A percentile compares a stretch with the other conserved stretches of the same genome.
These are phyloP conservation scores for Oryzaephilus surinamensis DNA, from an alignment of 1,140 invertebrate genomes.

Conservation along the genomic window DNA sequence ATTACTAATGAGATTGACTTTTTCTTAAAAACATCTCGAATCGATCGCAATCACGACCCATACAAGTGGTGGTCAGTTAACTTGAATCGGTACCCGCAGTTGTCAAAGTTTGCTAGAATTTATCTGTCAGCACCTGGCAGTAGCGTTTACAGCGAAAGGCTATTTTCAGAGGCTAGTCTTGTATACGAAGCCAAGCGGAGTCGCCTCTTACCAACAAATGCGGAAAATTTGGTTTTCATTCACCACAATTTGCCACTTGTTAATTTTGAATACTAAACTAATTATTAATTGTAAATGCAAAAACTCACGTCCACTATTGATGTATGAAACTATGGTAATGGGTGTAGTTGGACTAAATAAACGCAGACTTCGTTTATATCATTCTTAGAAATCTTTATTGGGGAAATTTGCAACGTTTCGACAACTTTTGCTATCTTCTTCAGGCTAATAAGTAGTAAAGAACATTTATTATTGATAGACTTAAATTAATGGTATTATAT, in stretches of 20 bases:
- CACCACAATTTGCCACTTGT: constrained; percentile 27
- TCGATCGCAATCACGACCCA: constrained; percentile 18
- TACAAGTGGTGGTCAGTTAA: constrained; percentile 23
- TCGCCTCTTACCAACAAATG: constrained; percentile 18
- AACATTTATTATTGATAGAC: no score
- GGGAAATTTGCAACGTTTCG: no score
- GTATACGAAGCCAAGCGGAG: constrained; percentile 25
- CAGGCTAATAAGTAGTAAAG: no score
- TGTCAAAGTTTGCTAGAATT: constrained; percentile 9
- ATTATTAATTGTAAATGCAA: no score
- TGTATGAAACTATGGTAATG: no score
- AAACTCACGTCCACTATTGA: no score
- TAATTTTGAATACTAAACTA: constrained; percentile 13
- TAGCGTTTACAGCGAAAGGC: constrained; percentile 25
- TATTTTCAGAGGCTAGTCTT: constrained; percentile 23
- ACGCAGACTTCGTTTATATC: no score
- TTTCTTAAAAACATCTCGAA: constrained; percentile 12
- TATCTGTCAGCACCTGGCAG: constrained; percentile 24
- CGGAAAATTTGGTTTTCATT: constrained; percentile 25
- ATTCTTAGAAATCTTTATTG: no score
- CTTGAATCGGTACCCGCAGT: constrained; percentile 19
- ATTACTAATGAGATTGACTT: constrained; percentile 24
- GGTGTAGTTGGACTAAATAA: no score
- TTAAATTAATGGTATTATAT: no score
- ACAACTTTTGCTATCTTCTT: no score